A percentile compares a stretch with the other conserved stretches of the same genome.
These are phyloP conservation scores for Drosophila bocki DNA, from an alignment of 1,140 invertebrate species.

Conservation along the genomic window DNA sequence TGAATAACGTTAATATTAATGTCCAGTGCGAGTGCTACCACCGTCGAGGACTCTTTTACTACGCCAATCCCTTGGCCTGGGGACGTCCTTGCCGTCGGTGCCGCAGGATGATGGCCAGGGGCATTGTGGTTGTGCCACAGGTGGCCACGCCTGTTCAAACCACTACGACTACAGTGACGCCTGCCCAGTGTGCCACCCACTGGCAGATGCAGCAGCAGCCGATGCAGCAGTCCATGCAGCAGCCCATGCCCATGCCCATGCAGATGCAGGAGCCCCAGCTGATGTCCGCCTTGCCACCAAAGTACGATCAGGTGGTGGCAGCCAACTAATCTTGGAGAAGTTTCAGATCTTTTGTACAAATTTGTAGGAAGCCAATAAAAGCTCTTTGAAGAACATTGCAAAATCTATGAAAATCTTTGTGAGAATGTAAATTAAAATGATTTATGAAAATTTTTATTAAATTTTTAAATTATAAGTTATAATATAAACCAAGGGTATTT, in stretches of 20 bases:
- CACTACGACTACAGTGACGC: conserved; percentile 40
- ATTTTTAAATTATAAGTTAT: too few relatives aligned
- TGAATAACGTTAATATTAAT: conserved; percentile 44
- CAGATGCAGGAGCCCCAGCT: conserved; percentile 10
- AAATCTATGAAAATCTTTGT: conserved; percentile 9
- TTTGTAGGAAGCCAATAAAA: conserved; percentile 9
- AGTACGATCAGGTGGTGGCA: conserved; percentile 36
- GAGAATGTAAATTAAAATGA: not conserved
- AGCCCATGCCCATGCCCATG: not conserved
- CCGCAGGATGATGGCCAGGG: conserved; percentile 58
- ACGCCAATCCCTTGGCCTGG: conserved; percentile 42
- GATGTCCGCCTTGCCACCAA: conserved; percentile 41
- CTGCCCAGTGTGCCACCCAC: conserved; percentile 25
- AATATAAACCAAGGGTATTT: not conserved
- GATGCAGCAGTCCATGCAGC: not conserved
- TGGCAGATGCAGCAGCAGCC: conserved; percentile 33
- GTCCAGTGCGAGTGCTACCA: conserved; percentile 66
- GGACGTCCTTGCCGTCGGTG: conserved; percentile 65
- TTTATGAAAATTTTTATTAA: not conserved
- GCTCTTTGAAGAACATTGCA: conserved; percentile 11
- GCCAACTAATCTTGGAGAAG: conserved; percentile 15
- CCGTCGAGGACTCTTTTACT: conserved; percentile 39
- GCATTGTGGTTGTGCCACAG: conserved; percentile 25
- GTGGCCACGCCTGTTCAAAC: conserved; percentile 23
- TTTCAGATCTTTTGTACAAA: conserved; percentile 11